Evolutionary conservation across 2,888 invertebrate species (phyloP).

Genomic region (Colletes collaris): DNA sequence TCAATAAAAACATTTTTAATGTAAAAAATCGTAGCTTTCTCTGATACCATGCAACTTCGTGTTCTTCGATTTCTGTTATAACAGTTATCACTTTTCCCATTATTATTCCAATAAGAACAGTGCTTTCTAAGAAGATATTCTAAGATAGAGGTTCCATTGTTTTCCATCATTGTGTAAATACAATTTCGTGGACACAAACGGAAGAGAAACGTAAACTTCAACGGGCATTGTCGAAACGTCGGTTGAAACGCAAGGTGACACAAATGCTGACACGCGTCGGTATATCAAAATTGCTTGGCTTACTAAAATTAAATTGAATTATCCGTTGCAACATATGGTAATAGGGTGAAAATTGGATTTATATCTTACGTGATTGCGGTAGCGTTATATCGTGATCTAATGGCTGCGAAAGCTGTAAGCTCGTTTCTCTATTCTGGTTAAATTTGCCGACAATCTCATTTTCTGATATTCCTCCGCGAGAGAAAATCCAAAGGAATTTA

Average conservation of each 20-base stretch:
- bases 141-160: too few relatives aligned
- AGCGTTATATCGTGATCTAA: constrained; percentile 38
- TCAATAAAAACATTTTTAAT: too few relatives aligned
- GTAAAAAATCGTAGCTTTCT: too few relatives aligned
- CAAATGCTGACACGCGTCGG: constrained; percentile 54
- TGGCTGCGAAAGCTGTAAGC: constrained; percentile 19
- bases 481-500: neutral
- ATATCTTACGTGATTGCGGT: constrained; percentile 62
- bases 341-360: constrained; percentile 69
- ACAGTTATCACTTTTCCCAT: too few relatives aligned
- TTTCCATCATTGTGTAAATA: neutral
- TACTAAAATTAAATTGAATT: constrained; percentile 70
- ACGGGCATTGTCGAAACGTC: constrained; percentile 14
- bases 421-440: neutral
- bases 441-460: too few relatives aligned
- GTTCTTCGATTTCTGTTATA: too few relatives aligned
- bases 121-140: too few relatives aligned
- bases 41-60: too few relatives aligned
- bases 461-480: too few relatives aligned
- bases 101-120: too few relatives aligned
- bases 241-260: constrained; percentile 26
- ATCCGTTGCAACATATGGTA: constrained; percentile 46
- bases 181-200: neutral
- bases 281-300: constrained; percentile 66
- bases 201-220: constrained; percentile 51